Evolutionary conservation across 2,888 invertebrate species (phyloP).

Genomic region (Phymatocera aterrima): DNA sequence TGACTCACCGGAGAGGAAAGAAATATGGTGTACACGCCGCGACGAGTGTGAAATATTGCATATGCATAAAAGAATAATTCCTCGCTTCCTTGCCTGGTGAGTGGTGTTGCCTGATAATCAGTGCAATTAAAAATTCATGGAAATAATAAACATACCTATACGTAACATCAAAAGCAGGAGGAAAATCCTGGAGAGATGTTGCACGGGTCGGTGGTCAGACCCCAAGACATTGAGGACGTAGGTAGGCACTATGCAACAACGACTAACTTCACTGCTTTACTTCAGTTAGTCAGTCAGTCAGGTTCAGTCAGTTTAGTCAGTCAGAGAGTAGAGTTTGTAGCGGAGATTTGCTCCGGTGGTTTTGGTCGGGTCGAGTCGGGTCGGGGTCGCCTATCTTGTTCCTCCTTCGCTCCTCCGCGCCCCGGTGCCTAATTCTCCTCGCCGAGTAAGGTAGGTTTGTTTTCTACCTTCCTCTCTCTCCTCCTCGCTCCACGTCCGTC

Average conservation of each 20-base stretch:
- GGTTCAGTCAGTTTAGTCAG: conserved; percentile 23
- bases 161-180: no score
- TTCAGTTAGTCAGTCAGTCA: conserved; percentile 52
- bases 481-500: conserved; percentile 32
- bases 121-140: conserved; percentile 1
- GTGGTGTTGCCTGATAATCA: background rate
- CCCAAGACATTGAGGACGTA: no score
- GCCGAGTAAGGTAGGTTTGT: conserved; percentile 5
- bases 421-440: conserved; percentile 19
- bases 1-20: no score
- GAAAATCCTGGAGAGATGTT: conserved; percentile 14
- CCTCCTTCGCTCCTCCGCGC: background rate
- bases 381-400: conserved; percentile 36
- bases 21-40: no score
- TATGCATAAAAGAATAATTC: no score
- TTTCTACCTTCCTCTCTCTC: conserved; percentile 33
- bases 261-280: conserved; percentile 13
- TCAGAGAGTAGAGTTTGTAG: conserved; percentile 62
- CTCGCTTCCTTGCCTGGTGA: no score
- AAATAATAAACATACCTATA: background rate
- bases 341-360: conserved; percentile 69
- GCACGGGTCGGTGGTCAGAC: conserved; percentile 13
- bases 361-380: conserved; percentile 53
- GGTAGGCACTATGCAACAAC: background rate
- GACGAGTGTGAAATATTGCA: no score